Base-by-base conservation (phyloP, 1,140 invertebrate species). In the Elymnias hypermnestra region DNA sequence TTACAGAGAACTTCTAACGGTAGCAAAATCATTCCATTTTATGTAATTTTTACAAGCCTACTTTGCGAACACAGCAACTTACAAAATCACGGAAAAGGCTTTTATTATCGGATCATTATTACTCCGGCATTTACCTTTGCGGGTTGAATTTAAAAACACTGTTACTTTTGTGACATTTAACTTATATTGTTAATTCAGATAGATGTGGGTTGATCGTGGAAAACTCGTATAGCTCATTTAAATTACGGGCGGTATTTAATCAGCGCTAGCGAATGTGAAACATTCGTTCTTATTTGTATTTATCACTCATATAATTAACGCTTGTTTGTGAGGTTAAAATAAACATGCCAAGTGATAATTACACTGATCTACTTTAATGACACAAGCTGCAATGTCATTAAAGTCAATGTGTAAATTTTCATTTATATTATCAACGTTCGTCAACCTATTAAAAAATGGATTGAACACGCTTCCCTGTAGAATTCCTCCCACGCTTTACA, bases 241-340 rank as follows among this genome's bases (percentile, higher is more conserved):
- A 19, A 36, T 36, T 36, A n/a, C 17, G 15, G 15, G 19, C 33
- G 8, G 15, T 21, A 21, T 21, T 36, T 36, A 36, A 36, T 36
- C 15, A 36, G 10, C n/a, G 33, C 33, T 43, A 15, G 15, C 23
- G 12, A 57, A 47, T 57, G 42, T 26, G 33, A 31, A 42, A 42
- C 33, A 49, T 23, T 33, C 23, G 41, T 53, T 49, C 50, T 57
- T 57, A 46, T 57, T 57, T 53, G 45, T 53, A 45, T 57, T 49
- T 57, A 49, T 49, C 51, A 35, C 38, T 45, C 45, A 39, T 36
- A 45, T 57, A 57, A 57, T 57, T 53, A 57, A 53, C 47, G 46
- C 23, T n/a, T 53, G 49, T 45, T 57, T 49, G 49, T 38, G 45
- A 49, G 44, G 46, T 46, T 45, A 47, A 35, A 37, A 39, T 35